A percentile compares a stretch with the other conserved stretches of the same genome.
phyloP scores from a whole-genome alignment of 2,797 vertebrate genomes.

The Helarctos malayanus region DNA sequence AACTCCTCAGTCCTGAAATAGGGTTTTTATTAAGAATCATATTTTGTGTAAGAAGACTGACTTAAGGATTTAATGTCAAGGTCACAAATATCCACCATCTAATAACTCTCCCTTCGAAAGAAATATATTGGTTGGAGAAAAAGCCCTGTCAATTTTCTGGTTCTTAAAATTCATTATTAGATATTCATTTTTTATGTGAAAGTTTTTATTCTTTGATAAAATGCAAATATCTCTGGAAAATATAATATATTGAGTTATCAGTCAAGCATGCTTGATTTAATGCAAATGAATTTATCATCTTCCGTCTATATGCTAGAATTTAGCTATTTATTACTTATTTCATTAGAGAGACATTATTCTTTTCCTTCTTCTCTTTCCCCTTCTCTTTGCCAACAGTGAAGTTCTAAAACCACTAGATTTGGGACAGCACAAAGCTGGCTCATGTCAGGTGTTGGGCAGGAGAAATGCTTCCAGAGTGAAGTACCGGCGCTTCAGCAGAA shows the following conservation, averaged over 20 bases:
- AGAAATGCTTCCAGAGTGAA: fast-evolving
- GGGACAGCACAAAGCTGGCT: background rate
- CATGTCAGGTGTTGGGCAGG: background rate
- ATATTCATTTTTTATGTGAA: background rate
- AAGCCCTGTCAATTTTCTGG: background rate
- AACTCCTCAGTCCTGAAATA: background rate
- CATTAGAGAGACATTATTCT: background rate
- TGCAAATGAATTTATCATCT: background rate
- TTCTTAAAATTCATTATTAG: background rate
- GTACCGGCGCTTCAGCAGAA: fast-evolving
- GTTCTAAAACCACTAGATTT: background rate
- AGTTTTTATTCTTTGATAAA: background rate
- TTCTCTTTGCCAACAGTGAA: background rate
- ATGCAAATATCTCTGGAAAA: background rate
- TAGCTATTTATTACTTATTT: background rate
- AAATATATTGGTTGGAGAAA: background rate
- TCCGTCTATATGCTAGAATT: background rate
- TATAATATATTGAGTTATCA: background rate
- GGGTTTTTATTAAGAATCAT: background rate
- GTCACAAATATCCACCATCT: background rate
- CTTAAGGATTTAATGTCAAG: background rate
- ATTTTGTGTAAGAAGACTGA: background rate
- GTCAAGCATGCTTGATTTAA: background rate
- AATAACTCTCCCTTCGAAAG: background rate
- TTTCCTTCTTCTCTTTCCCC: background rate